Evolutionary conservation across 2,113 vertebrate genomes (phyloP).

Genomic region (Gorsachius goisagi): DNA sequence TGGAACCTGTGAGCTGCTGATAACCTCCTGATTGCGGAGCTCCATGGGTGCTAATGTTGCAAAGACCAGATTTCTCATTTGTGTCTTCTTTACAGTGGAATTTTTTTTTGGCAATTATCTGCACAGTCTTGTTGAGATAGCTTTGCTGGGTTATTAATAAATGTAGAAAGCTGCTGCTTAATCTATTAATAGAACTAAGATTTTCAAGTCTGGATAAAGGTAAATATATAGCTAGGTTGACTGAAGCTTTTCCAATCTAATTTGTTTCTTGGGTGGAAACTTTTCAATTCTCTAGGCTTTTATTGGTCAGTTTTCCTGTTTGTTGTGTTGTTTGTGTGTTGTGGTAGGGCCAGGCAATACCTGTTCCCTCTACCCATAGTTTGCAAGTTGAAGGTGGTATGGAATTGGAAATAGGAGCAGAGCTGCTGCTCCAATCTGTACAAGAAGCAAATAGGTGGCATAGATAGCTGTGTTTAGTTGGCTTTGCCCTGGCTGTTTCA

Average conservation of each 20-base stretch:
- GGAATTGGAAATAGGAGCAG: neutral
- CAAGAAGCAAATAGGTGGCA: neutral
- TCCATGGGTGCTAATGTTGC: neutral
- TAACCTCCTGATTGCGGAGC: neutral
- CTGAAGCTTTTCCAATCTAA: neutral
- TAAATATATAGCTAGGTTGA: neutral
- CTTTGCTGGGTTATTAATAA: neutral
- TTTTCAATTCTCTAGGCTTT: neutral
- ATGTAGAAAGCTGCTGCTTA: neutral
- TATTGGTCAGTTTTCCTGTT: neutral
- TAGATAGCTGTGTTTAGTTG: neutral
- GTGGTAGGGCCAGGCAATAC: neutral
- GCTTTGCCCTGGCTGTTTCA: neutral
- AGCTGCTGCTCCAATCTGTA: neutral
- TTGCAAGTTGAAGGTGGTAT: neutral
- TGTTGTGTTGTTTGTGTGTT: neutral
- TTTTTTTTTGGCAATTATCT: neutral
- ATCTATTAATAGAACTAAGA: neutral
- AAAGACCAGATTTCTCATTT: neutral
- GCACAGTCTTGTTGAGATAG: neutral
- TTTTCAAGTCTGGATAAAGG: neutral
- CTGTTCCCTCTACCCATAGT: neutral
- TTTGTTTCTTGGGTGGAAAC: neutral
- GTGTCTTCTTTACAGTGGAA: neutral
- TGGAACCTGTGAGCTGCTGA: slow-evolving; percentile 10